Evolutionary conservation across 2,797 vertebrate genomes (phyloP).

Genomic region (Sebastes vulpes): DNA sequence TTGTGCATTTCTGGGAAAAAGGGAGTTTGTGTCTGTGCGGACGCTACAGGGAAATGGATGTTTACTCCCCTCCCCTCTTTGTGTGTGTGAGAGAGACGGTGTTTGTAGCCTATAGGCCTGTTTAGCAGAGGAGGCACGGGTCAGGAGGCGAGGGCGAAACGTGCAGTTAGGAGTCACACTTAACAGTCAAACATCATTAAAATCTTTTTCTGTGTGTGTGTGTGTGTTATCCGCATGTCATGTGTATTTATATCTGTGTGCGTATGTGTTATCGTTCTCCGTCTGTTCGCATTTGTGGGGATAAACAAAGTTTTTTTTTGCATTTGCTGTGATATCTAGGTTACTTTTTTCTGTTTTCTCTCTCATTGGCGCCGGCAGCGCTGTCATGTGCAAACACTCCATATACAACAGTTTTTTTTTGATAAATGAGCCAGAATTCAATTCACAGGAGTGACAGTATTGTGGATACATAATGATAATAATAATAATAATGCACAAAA

Average conservation of each 20-base stretch:
- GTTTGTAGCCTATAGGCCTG: constrained; percentile 53
- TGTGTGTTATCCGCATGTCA: neutral
- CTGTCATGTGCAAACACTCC: constrained; percentile 14
- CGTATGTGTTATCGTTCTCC: neutral
- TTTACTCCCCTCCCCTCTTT: constrained; percentile 27
- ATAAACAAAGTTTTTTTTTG: neutral
- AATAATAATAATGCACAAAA: constrained; percentile 6
- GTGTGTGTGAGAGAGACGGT: neutral
- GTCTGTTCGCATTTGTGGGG: constrained; percentile 5
- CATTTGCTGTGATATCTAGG: constrained; percentile 19
- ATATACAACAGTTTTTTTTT: neutral
- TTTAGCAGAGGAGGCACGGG: constrained; percentile 51
- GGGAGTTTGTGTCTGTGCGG: constrained; percentile 8
- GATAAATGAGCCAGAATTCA: constrained; percentile 33
- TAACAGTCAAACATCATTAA: constrained; percentile 78
- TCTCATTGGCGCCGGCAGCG: neutral
- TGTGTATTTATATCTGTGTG: constrained; percentile 21
- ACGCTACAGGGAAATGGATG: constrained; percentile 47
- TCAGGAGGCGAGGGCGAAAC: constrained; percentile 55
- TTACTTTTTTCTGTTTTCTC: constrained; percentile 6
- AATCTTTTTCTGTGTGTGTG: constrained; percentile 41
- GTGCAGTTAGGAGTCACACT: constrained; percentile 49
- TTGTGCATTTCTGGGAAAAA: neutral
- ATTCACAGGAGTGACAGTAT: constrained; percentile 3
- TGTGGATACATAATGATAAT: neutral